phyloP scores from a whole-genome alignment of 2,113 vertebrate genomes.

The Saiga tatarica region DNA sequence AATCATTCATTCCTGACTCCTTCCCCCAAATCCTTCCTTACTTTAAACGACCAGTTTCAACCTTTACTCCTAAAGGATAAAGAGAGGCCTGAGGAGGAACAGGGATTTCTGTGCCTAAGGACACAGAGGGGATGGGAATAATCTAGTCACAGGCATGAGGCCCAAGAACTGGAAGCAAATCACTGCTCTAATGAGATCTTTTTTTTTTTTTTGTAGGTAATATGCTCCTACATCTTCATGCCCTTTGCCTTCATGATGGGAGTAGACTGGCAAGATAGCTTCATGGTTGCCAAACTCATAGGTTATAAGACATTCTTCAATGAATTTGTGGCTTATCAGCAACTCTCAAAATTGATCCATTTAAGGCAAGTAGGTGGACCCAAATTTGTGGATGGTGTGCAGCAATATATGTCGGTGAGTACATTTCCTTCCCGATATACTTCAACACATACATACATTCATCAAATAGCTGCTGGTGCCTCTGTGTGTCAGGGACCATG shows the following conservation, averaged over 20 bases:
- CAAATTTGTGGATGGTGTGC: conserved; percentile 85
- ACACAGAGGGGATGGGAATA: neutral
- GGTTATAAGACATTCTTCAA: conserved; percentile 93
- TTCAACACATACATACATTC: neutral
- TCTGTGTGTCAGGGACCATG: neutral
- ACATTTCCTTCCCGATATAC: neutral
- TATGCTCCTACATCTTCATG: conserved; percentile 92
- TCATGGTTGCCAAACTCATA: conserved; percentile 89
- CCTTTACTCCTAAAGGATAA: neutral
- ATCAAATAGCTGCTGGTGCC: neutral
- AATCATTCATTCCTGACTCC: neutral
- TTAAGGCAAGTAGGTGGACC: conserved; percentile 84
- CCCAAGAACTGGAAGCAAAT: neutral
- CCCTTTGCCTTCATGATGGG: conserved; percentile 94
- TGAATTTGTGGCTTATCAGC: conserved; percentile 92
- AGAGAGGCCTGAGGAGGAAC: neutral
- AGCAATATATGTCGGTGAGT: conserved; percentile 90
- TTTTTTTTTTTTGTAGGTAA: conserved; percentile 79
- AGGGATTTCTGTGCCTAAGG: neutral
- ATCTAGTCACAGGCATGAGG: neutral
- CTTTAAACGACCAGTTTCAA: neutral
- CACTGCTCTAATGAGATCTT: neutral
- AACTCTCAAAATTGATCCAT: conserved; percentile 84
- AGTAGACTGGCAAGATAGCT: conserved; percentile 92
- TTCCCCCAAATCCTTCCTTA: neutral